These are phyloP conservation scores for Anser cygnoides DNA, from an alignment of 2,113 vertebrate genomes.

Conservation along the genomic window DNA sequence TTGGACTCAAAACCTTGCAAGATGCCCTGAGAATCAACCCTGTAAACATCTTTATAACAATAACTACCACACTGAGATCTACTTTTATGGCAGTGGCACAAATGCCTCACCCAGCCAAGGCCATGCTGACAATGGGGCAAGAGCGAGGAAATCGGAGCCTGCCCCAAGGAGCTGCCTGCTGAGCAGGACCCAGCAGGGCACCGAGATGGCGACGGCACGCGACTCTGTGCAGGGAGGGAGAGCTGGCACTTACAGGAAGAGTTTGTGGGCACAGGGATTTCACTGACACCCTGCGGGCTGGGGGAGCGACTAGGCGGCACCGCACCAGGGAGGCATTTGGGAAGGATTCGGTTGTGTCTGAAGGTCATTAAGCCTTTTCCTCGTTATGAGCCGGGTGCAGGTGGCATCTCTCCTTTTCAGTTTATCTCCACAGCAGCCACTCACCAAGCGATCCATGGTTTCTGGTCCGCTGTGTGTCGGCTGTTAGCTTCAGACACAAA, in stretches of 20 bases:
- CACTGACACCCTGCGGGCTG: accelerated
- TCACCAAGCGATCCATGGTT: neutral
- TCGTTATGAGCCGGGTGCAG: neutral
- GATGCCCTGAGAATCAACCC: neutral
- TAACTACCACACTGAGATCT: neutral
- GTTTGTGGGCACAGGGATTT: neutral
- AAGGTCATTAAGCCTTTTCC: neutral
- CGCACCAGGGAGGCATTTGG: neutral
- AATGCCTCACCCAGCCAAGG: accelerated
- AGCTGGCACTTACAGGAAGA: neutral
- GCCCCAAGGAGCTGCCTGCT: neutral
- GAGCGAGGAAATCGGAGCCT: neutral
- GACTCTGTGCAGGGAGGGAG: accelerated
- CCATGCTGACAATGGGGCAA: neutral
- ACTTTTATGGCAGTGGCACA: neutral
- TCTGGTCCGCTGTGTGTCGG: neutral
- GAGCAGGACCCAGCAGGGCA: neutral
- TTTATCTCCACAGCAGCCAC: neutral
- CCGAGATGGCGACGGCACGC: neutral
- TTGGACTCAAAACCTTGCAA: neutral
- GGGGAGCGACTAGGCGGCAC: neutral
- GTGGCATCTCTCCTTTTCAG: neutral
- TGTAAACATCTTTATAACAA: neutral
- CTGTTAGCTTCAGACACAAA: neutral
- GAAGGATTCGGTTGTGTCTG: neutral